Base-by-base conservation (phyloP, 2,113 vertebrate genomes). In the Puffinus mauretanicus region DNA sequence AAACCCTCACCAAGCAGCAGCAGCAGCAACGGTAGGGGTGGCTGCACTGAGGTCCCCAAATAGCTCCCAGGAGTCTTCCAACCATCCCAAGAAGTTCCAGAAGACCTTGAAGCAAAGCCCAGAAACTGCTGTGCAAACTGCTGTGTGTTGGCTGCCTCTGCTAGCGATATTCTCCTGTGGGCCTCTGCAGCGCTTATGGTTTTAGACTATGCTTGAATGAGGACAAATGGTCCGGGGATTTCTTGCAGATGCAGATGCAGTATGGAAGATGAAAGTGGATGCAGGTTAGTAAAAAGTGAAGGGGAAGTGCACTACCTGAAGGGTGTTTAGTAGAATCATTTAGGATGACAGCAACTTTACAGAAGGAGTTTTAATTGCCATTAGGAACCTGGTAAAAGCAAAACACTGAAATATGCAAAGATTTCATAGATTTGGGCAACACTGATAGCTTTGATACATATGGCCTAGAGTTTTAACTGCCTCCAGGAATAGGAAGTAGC, bases 181-280 rank as follows among this genome's bases (percentile, higher is more conserved):
- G 26, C 27, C 13, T 34, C 20, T 67, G 36, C 44, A 16, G 36
- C 0, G 0, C 19, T 52, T 19, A 6, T 17, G 8, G 27, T 32
- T 77, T 90, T n/a, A 64, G 40, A 42, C 9, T 14, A 16, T 30
- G 21, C 40, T 70, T 49, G 40, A 42, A 1, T 27, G 21, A 11
- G 6, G 21, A 51, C 81, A 51, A n/a, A 49, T 6, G 10, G 11
- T 30, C 15, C 58, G 51, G 51, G 8, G 42, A 13, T 58, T 73
- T 82, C 26, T 85, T 58, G 32, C n/a, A 38, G 36, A 27, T 71
- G 49, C 15, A 44, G 29, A 51, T 26, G 11, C 21, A 57, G 44
- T 44, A 42, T 29, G 21, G 12, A 64, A 38, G 51, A 17, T 32
- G 27, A 79, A 65, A 51, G 16, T 10, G 5, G 58, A 16, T 58